Conservation (phyloP, 2,113 vertebrate species). For the Microtus richardsoni region DNA sequence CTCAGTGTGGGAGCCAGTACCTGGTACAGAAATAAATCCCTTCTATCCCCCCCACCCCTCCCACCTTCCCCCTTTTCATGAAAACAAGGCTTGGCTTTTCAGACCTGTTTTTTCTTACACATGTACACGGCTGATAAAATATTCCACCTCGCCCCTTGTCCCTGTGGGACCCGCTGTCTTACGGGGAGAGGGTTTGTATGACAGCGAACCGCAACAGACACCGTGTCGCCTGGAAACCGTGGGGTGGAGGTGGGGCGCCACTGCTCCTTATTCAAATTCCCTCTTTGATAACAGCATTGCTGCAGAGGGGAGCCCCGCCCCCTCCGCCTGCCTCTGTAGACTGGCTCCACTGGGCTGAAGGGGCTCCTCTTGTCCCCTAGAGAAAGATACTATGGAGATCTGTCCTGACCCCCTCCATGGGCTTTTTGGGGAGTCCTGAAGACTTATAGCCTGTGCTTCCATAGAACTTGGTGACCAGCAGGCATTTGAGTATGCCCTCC, state of each 20-base stretch:
- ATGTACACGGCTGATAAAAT: conserved; percentile 88
- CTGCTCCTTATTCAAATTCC: not conserved
- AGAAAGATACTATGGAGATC: not conserved
- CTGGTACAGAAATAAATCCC: conserved; percentile 58
- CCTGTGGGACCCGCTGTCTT: conserved; percentile 84
- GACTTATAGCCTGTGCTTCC: not conserved
- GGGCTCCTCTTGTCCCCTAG: not conserved
- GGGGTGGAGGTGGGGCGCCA: not conserved
- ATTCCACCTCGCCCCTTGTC: conserved; percentile 84
- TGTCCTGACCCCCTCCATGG: not conserved
- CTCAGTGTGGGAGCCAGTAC: not conserved
- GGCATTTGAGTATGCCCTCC: not conserved
- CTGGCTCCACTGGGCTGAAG: not conserved
- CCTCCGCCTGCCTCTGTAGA: not conserved
- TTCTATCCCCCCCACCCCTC: conserved; percentile 54
- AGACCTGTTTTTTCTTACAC: conserved; percentile 83
- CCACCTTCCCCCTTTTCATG: conserved; percentile 50
- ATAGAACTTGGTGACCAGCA: not conserved
- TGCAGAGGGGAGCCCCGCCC: not conserved
- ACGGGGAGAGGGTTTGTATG: conserved; percentile 83
- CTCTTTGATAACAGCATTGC: not conserved
- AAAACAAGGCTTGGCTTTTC: conserved; percentile 81
- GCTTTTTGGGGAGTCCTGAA: not conserved
- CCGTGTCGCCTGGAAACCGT: conserved; percentile 83
- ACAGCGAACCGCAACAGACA: conserved; percentile 82